Evolutionary conservation across 1,140 invertebrate genomes (phyloP), one percentile per base, ranked within the genome.

Genomic region (Lucilia cuprina): DNA sequence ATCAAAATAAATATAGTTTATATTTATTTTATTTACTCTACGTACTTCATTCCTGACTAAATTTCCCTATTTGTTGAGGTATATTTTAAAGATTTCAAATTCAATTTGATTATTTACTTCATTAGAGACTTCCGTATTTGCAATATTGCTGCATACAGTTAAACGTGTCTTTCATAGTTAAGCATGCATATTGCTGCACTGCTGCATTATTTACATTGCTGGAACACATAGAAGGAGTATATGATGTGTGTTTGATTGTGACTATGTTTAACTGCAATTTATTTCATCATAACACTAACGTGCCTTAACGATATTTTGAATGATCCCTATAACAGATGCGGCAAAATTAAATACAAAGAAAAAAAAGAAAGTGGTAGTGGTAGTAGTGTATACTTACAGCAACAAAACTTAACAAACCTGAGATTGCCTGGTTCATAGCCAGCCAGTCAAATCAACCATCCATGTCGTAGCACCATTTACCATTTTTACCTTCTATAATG

Each of bases 291-390:
- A 70, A 70, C 41, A 25, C 77, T 50, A 41, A 47, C 75, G 41
- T 80, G 77, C n/a, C 25, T n/a, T 80, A 80, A 80, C 77, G 77
- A 80, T 47, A 49, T 80, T 80, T 80, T 80, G 77, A 80, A 80
- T 80, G 41, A 80, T 21, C 77, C 65, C 77, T 47, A 80, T 80
- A 80, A 80, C 35, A 80, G 77, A 80, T 80, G 77, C 77, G 77
- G 77, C 77, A 80, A 80, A 80, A 80, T 21, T 49, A 80, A 50
- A 80, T 60, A 60, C 55, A 12, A 60, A 60, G n/a, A 60, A 7
- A n/a, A 30, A 30, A 30, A 30, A 1, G 25, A 30, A 30, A 30
- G 3, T 30, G 25, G 25, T 30, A 30, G 25, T 30, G 25, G 25
- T 30, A 30, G 25, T 60, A n/a, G 14, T 60, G 14, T 7, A 70